phyloP scores from a whole-genome alignment of 1,140 invertebrate genomes.

The Diabrotica undecimpunctata region DNA sequence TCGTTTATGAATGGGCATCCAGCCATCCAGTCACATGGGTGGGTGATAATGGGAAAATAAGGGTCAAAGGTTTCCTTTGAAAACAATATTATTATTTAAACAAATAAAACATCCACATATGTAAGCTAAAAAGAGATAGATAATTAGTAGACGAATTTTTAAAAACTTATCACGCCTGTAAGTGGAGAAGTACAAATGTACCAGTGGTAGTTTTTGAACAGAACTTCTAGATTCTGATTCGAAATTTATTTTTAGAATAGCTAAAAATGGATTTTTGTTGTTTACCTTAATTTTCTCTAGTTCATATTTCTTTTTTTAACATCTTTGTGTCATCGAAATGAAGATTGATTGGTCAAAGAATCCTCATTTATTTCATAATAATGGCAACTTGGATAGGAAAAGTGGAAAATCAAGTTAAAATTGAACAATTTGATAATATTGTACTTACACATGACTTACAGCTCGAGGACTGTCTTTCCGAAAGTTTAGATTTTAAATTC shows the following conservation, averaged over 20 bases:
- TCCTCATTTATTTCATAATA: constrained; percentile 5
- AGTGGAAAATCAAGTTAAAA: constrained; percentile 23
- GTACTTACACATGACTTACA: constrained; percentile 54
- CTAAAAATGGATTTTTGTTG: constrained; percentile 2
- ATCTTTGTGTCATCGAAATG: not conserved
- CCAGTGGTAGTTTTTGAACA: no score
- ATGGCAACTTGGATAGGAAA: constrained; percentile 28
- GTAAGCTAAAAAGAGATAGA: no score
- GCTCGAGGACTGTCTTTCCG: constrained; percentile 51
- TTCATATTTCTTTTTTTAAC: not conserved
- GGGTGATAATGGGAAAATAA: no score
- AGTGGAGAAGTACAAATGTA: no score
- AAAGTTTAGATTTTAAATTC: constrained; percentile 55
- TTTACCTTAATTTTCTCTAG: constrained; percentile 1
- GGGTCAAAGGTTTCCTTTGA: no score
- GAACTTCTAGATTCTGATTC: not conserved
- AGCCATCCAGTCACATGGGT: no score
- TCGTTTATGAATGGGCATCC: no score
- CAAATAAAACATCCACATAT: no score
- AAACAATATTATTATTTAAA: no score
- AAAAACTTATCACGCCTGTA: no score
- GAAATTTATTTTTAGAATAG: not conserved
- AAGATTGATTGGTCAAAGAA: not conserved
- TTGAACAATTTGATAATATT: constrained; percentile 43
- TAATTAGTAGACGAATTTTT: no score